Evolutionary conservation across 2,888 invertebrate species (phyloP).

Genomic region (Cataglyphis altisquamis): DNA sequence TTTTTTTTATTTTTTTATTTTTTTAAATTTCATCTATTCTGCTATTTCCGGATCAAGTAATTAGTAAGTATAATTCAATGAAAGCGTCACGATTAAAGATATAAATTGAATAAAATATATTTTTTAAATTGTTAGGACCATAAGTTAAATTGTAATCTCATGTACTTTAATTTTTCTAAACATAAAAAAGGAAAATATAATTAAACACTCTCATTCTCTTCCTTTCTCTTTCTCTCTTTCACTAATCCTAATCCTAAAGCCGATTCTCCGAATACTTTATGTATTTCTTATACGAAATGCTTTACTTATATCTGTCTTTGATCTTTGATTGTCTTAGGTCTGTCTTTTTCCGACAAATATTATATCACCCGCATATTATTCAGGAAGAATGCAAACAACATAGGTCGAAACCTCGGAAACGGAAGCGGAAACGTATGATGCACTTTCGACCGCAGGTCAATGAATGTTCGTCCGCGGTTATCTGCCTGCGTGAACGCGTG

Average conservation of each 20-base stretch:
- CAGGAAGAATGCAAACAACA: conserved; percentile 25
- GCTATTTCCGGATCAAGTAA: not conserved
- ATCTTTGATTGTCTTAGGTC: not conserved
- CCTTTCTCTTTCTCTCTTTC: too few relatives aligned
- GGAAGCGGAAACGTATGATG: conserved; percentile 60
- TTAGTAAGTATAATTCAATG: not conserved
- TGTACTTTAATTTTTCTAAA: not conserved
- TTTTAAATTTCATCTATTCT: not conserved
- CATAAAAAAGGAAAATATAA: not conserved
- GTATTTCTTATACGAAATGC: not conserved
- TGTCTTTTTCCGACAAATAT: not conserved
- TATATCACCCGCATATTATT: conserved; percentile 13
- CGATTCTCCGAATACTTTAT: not conserved
- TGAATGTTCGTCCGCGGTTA: conserved; percentile 56
- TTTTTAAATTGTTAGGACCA: not conserved
- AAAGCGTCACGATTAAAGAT: not conserved
- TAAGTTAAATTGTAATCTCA: not conserved
- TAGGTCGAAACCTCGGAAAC: conserved; percentile 28
- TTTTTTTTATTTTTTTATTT: too few relatives aligned
- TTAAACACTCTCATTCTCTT: not conserved
- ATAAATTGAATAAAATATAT: not conserved
- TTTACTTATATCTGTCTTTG: conserved; percentile 18
- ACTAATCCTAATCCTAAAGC: not conserved
- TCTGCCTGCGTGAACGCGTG: conserved; percentile 16
- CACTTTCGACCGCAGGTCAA: conserved; percentile 67